Evolutionary conservation across 2,797 vertebrate genomes (phyloP).

Genomic region (Prionace glauca): DNA sequence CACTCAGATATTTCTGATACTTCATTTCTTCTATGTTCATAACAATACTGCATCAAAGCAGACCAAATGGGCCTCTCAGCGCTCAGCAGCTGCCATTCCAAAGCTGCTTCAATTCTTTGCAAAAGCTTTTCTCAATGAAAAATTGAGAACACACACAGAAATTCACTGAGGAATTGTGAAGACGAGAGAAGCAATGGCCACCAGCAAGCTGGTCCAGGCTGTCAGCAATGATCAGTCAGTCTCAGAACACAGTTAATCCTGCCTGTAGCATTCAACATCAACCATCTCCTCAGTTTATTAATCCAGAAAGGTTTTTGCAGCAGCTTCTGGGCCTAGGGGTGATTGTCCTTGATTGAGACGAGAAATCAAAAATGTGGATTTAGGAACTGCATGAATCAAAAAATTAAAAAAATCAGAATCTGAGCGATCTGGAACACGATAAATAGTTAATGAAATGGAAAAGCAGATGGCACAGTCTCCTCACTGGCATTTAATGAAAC

Average conservation of each 20-base stretch:
- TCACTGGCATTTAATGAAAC: not conserved
- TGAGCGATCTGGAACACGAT: not conserved
- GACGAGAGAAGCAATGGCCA: conserved; percentile 45
- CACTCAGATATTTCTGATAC: conserved; percentile 99
- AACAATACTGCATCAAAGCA: not conserved
- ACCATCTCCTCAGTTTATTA: not conserved
- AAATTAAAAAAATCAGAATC: not conserved
- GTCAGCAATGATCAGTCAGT: conserved; percentile 1
- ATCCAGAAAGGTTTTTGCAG: not conserved
- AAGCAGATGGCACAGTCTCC: not conserved
- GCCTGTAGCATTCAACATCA: not conserved
- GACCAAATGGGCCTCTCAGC: not conserved
- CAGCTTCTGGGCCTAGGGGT: not conserved
- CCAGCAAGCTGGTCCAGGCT: not conserved
- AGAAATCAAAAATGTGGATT: not conserved
- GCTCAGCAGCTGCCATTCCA: not conserved
- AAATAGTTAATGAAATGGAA: not conserved
- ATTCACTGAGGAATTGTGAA: conserved; percentile 61
- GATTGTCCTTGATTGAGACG: not conserved
- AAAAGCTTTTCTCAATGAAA: conserved; percentile 70
- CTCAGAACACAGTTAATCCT: not conserved
- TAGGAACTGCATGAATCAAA: not conserved
- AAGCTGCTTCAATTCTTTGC: conserved; percentile 51
- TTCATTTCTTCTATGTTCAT: conserved; percentile 73
- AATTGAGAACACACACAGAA: conserved; percentile 63